phyloP scores from a whole-genome alignment of 2,113 vertebrate genomes.

The Erythrolamprus reginae region DNA sequence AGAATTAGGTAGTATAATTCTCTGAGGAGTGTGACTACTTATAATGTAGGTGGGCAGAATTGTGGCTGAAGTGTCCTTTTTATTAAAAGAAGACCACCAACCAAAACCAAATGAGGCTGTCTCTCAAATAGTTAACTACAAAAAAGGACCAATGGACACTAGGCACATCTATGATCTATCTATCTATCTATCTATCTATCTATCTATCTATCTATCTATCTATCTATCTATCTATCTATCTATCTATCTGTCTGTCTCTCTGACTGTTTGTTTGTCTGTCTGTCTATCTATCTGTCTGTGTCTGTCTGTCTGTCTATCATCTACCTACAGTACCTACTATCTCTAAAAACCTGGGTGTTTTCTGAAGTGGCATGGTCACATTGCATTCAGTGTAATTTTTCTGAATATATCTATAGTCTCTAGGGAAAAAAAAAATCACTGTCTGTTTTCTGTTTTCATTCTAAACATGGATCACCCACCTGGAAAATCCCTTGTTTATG shows the following conservation, averaged over 20 bases:
- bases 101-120: neutral
- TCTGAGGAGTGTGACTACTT: neutral
- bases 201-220: neutral
- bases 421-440: slow-evolving; percentile 28
- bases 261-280: no score
- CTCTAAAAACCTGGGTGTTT: neutral
- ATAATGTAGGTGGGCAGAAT: neutral
- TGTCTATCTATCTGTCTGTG: neutral
- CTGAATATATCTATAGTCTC: slow-evolving; percentile 4
- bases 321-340: neutral
- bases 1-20: neutral
- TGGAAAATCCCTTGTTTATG: slow-evolving; percentile 62
- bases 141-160: neutral
- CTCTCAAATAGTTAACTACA: neutral
- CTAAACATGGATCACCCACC: slow-evolving; percentile 53
- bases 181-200: neutral
- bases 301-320: neutral
- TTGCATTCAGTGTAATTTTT: neutral
- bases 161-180: neutral
- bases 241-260: neutral
- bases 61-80: neutral
- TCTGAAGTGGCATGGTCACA: neutral
- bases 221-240: neutral
- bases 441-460: slow-evolving; percentile 44
- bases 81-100: neutral